These are phyloP conservation scores for Rotaria magnacalcarata DNA, from an alignment of 2,888 invertebrate genomes.

Conservation along the genomic window DNA sequence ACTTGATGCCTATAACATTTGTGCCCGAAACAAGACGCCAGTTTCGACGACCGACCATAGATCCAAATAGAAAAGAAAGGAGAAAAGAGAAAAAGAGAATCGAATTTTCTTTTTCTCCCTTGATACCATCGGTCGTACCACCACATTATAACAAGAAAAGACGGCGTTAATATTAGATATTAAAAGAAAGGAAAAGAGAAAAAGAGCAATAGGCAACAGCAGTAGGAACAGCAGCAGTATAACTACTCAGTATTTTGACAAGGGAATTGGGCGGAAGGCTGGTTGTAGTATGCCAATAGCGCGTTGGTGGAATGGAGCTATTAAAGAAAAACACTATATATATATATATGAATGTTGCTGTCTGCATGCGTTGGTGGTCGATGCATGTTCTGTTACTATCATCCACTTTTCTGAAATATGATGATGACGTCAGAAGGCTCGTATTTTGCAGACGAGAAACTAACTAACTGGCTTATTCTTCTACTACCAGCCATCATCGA, in stretches of 20 bases:
- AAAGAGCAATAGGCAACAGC: neutral
- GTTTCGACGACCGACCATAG: neutral
- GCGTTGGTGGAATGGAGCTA: neutral
- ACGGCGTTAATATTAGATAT: neutral
- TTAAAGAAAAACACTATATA: neutral
- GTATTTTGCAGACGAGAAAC: neutral
- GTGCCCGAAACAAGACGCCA: neutral
- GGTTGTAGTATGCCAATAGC: neutral
- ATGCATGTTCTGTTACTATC: too few relatives aligned
- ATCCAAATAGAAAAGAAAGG: neutral
- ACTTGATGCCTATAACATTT: neutral
- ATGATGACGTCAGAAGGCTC: too few relatives aligned
- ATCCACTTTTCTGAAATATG: too few relatives aligned
- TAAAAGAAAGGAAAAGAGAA: neutral
- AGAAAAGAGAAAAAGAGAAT: neutral
- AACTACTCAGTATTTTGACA: neutral
- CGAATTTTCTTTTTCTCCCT: neutral
- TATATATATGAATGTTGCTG: neutral
- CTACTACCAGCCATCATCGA: neutral
- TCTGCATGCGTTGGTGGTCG: neutral
- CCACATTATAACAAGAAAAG: neutral
- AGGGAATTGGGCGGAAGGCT: neutral
- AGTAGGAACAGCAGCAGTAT: neutral
- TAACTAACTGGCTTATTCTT: neutral
- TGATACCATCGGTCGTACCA: slow-evolving; percentile 3